A percentile compares a stretch with the other conserved stretches of the same genome.
Conservation (phyloP, 2,113 vertebrate species). For the Rhea americana region DNA sequence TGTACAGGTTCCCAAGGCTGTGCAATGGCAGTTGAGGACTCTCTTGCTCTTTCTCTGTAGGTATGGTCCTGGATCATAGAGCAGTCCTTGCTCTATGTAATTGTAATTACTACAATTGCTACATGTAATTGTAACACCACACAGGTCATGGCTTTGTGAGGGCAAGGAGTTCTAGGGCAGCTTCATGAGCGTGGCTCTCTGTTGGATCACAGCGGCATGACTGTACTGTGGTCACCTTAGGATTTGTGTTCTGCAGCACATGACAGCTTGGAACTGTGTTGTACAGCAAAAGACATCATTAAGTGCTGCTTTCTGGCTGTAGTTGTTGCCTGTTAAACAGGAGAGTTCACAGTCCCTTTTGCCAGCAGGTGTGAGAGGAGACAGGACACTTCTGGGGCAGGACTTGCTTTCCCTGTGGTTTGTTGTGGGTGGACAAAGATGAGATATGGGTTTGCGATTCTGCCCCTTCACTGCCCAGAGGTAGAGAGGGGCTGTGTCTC, state of each 20-base stretch:
- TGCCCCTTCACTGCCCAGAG: neutral
- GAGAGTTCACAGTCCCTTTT: neutral
- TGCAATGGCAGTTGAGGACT: neutral
- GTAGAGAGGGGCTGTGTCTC: fast-evolving
- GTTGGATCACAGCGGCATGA: neutral
- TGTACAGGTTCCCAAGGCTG: fast-evolving
- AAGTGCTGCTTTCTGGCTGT: neutral
- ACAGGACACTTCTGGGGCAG: neutral
- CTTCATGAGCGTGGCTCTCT: fast-evolving
- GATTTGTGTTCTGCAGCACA: neutral
- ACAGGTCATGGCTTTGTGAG: fast-evolving
- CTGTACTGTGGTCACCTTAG: neutral
- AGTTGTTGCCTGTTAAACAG: fast-evolving
- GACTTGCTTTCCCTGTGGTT: neutral
- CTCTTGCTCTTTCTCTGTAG: neutral
- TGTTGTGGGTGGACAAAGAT: neutral
- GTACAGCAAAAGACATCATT: neutral
- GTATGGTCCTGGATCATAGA: neutral
- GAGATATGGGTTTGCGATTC: neutral
- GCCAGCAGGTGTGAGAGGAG: neutral
- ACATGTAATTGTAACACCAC: neutral
- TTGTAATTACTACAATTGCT: too few relatives aligned
- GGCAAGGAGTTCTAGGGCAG: neutral
- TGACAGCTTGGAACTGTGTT: neutral
- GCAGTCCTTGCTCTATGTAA: neutral